Conservation (phyloP, 2,888 invertebrate genomes). For the Brachypalpus laphriformis region DNA sequence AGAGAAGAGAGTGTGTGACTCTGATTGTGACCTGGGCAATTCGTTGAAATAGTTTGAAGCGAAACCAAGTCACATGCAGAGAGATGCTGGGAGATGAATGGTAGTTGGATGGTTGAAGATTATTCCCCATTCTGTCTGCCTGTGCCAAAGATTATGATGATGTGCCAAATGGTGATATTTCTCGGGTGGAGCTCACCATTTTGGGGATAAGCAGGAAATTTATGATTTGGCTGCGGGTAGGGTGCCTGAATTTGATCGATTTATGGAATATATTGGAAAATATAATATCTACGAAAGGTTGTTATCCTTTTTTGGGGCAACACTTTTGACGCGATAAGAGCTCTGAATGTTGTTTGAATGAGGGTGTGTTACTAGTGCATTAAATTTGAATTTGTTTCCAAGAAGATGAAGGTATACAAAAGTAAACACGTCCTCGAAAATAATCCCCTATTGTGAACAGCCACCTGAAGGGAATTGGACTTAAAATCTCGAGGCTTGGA, state of each 20-base stretch:
- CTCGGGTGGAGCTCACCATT: slow-evolving; percentile 30
- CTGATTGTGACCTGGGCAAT: slow-evolving; percentile 24
- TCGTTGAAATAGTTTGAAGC: slow-evolving; percentile 14
- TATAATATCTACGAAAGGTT: background rate
- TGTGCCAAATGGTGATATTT: slow-evolving; percentile 38
- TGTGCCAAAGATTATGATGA: slow-evolving; percentile 30
- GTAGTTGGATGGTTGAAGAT: slow-evolving; percentile 28
- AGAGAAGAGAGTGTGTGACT: slow-evolving; percentile 11
- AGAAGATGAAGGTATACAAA: too few species aligned
- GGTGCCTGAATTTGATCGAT: slow-evolving; percentile 57
- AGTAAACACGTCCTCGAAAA: too few species aligned
- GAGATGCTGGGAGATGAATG: slow-evolving; percentile 23
- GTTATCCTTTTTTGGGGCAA: background rate
- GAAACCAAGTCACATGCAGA: slow-evolving; percentile 21
- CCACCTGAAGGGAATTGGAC: too few species aligned
- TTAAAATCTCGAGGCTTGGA: too few species aligned
- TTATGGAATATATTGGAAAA: slow-evolving; percentile 37
- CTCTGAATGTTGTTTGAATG: background rate
- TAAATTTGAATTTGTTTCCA: background rate
- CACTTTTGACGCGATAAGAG: background rate
- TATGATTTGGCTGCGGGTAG: slow-evolving; percentile 43
- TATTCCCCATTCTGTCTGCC: slow-evolving; percentile 4
- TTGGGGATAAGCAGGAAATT: slow-evolving; percentile 43
- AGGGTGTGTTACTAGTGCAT: background rate
- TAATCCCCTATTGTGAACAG: too few species aligned